Evolutionary conservation across 2,797 vertebrate species (phyloP).

Genomic region (Sebastes miniatus): DNA sequence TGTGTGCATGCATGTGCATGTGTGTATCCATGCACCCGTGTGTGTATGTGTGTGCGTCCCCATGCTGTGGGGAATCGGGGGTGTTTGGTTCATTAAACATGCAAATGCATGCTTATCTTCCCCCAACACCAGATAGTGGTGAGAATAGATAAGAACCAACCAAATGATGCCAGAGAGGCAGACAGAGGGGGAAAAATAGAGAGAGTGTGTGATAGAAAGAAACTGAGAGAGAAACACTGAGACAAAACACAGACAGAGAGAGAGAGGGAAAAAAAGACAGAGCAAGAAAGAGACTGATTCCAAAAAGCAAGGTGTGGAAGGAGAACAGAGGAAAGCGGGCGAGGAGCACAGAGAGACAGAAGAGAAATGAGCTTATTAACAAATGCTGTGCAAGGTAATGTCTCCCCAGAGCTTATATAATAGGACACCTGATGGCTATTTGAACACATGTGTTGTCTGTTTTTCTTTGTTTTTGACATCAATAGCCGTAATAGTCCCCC

Average conservation of each 20-base stretch:
- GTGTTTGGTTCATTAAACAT: constrained; percentile 79
- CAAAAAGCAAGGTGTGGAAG: constrained; percentile 21
- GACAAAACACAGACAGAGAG: constrained; percentile 34
- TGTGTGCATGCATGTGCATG: not conserved
- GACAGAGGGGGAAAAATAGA: constrained; percentile 23
- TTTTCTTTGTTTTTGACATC: constrained; percentile 22
- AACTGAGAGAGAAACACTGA: constrained; percentile 36
- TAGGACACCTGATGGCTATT: constrained; percentile 44
- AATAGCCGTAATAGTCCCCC: not conserved
- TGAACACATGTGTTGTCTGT: constrained; percentile 24
- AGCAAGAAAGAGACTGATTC: constrained; percentile 14
- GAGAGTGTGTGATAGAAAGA: constrained; percentile 31
- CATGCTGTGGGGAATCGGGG: constrained; percentile 61
- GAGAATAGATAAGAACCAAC: constrained; percentile 81
- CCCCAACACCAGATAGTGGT: constrained; percentile 84
- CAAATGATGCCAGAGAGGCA: constrained; percentile 64
- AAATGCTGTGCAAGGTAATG: constrained; percentile 34
- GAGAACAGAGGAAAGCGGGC: not conserved
- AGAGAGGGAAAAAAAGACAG: not conserved
- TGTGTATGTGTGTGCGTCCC: constrained; percentile 46
- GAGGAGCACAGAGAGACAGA: constrained; percentile 11
- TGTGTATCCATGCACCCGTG: not conserved
- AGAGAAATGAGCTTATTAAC: constrained; percentile 42
- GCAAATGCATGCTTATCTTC: constrained; percentile 86
- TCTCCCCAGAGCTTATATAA: constrained; percentile 37